Evolutionary conservation across 92 coral and sea anemone species (phyloP), one percentile per base, ranked within the genome.

Genomic region (Hydrozoanthus gracilis): DNA sequence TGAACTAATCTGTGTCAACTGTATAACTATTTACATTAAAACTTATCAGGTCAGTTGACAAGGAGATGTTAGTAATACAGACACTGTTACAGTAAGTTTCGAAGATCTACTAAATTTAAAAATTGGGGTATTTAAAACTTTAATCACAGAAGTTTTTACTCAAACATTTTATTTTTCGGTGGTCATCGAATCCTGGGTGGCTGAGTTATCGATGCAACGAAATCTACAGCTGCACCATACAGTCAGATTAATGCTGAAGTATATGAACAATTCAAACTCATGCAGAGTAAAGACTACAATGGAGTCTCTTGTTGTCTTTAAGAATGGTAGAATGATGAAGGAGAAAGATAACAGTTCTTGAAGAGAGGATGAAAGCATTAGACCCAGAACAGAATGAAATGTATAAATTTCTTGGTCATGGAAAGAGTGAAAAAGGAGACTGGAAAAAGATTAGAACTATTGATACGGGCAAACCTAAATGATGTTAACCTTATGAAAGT

Each of bases 331-430:
- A 47, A 77, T 77, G 83, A 76, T 69, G 64, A 69, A 83, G 20
- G 87, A 76, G 56, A 64, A 83, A 83, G 87, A 64, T 83, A 20
- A 51, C 71, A 45, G 79, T 83, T 20, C 66, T 83, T 20, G 87
- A 83, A 49, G 87, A 83, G 78, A 68, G 74, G 66, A 83, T 83
- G 87, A 83, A 83, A 44, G 74, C 79, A 17, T 13, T 83, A 9
- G 77, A 83, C 60, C 87, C 87, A 49, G 79, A 83, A 10, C 46
- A 69, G 64, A 83, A 83, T 69, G 87, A 83, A 48, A 83, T 82
- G 17, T 83, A 83, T 51, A 83, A 47, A 70, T 83, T 83, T 44
- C 45, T 68, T 44, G 75, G 86, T 83, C 45, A 62, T 83, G 73
- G 64, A 69, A 83, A 69, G 79, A 70, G 64, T 83, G 35, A 83